Percentiles rank a stretch among this genome's conserved stretches.
phyloP scores from a whole-genome alignment of 1,140 invertebrate species.

The Drosophila lowei region DNA sequence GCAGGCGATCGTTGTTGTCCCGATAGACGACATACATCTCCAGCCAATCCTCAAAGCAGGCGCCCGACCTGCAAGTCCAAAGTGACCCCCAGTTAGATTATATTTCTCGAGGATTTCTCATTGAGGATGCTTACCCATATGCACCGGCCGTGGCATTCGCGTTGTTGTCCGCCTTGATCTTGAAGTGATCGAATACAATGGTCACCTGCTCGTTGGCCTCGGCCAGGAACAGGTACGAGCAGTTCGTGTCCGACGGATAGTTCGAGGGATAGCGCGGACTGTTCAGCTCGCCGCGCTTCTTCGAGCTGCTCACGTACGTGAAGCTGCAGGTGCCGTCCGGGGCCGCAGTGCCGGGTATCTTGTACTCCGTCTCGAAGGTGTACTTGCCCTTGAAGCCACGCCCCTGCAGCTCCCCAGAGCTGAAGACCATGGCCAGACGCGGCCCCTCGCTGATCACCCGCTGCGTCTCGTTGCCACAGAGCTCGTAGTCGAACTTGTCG shows the following conservation, averaged over 20 bases:
- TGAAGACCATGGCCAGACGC: slow-evolving; percentile 96
- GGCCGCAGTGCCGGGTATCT: slow-evolving; percentile 96
- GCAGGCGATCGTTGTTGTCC: slow-evolving; percentile 90
- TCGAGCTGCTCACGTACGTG: slow-evolving; percentile 93
- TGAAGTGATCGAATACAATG: slow-evolving; percentile 96
- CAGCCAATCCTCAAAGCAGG: slow-evolving; percentile 95
- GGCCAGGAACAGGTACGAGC: slow-evolving; percentile 94
- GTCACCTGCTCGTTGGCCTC: slow-evolving; percentile 95
- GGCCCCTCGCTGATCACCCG: slow-evolving; percentile 93
- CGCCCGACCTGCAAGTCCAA: slow-evolving; percentile 84
- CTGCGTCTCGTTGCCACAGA: slow-evolving; percentile 92
- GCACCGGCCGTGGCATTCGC: slow-evolving; percentile 86
- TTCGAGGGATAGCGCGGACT: slow-evolving; percentile 97
- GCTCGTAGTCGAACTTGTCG: slow-evolving; percentile 95
- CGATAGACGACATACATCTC: slow-evolving; percentile 95
- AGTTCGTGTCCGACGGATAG: slow-evolving; percentile 96
- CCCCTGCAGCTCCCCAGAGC: slow-evolving; percentile 93
- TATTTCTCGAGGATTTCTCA: too few species aligned
- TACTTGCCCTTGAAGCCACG: slow-evolving; percentile 93
- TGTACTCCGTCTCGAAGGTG: slow-evolving; percentile 88
- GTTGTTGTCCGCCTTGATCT: slow-evolving; percentile 88
- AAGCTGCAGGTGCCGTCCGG: slow-evolving; percentile 95
- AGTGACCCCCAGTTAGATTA: slow-evolving; percentile 1
- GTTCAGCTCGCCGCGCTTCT: slow-evolving; percentile 95
- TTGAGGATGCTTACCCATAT: slow-evolving; percentile 84